phyloP scores from a whole-genome alignment of 2,113 vertebrate genomes.

The Amphiprion percula region DNA sequence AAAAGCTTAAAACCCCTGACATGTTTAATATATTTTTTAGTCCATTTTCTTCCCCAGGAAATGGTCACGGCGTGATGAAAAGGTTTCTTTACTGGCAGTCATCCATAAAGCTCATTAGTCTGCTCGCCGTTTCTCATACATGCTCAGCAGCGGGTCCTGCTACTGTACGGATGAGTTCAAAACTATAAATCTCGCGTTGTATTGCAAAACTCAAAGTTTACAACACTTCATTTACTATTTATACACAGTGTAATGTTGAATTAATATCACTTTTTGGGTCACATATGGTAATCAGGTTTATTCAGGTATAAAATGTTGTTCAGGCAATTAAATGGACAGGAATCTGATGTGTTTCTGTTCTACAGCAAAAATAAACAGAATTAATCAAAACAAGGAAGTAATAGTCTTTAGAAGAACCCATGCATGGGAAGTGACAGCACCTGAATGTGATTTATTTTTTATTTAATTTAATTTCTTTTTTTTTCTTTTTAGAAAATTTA shows the following conservation, averaged over 20 bases:
- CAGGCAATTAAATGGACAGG: neutral
- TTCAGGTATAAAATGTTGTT: constrained; percentile 2
- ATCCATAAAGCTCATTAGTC: constrained; percentile 65
- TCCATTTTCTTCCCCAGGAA: constrained; percentile 58
- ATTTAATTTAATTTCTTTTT: no score
- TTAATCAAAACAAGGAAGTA: neutral
- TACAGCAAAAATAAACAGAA: neutral
- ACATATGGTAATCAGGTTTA: neutral
- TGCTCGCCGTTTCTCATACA: constrained; percentile 16
- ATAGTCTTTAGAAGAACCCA: neutral
- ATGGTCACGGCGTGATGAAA: constrained; percentile 62
- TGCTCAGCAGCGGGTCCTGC: constrained; percentile 31
- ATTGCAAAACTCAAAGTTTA: constrained; percentile 17
- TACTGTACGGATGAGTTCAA: constrained; percentile 49
- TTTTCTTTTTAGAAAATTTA: no score
- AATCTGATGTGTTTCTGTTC: neutral
- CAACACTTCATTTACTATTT: constrained; percentile 22
- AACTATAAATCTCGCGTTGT: constrained; percentile 34
- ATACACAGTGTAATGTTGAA: constrained; percentile 11
- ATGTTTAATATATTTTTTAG: constrained; percentile 59
- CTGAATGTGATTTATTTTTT: constrained; percentile 4
- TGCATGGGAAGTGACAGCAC: neutral
- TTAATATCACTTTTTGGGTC: constrained; percentile 5
- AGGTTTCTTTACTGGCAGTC: constrained; percentile 62
- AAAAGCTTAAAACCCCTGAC: constrained; percentile 51